These are phyloP conservation scores for Baryphthengus martii DNA, from an alignment of 2,113 vertebrate genomes.

Conservation along the genomic window DNA sequence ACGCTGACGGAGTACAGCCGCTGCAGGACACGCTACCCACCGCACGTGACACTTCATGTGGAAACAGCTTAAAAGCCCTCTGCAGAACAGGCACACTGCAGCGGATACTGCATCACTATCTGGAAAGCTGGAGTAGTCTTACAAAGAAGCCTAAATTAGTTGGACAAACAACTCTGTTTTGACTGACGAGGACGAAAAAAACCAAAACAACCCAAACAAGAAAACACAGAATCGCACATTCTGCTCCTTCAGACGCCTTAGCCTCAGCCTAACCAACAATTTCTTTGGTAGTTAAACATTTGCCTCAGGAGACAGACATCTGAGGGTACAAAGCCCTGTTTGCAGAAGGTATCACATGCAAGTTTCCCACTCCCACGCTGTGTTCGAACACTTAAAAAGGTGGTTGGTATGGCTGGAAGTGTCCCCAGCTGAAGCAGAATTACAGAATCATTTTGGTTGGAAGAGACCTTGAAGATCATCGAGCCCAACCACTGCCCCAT, in stretches of 20 bases:
- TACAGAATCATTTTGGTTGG: neutral
- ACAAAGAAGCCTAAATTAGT: neutral
- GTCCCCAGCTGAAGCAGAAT: rapidly evolving
- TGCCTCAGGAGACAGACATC: neutral
- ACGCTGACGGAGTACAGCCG: rapidly evolving
- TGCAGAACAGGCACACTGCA: rapidly evolving
- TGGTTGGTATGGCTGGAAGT: rapidly evolving
- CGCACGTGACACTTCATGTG: rapidly evolving
- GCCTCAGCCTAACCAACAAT: neutral
- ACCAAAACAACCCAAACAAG: neutral
- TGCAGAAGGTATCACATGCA: neutral
- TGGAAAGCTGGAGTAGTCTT: neutral
- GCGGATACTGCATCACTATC: rapidly evolving
- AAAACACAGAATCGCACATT: neutral
- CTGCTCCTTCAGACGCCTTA: neutral
- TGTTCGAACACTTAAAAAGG: rapidly evolving
- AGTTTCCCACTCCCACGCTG: neutral
- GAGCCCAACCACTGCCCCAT: neutral
- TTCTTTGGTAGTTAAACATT: neutral
- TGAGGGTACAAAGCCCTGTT: rapidly evolving
- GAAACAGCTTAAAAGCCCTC: neutral
- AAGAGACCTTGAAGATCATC: neutral
- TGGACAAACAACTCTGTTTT: neutral
- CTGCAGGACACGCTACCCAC: rapidly evolving
- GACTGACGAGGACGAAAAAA: rapidly evolving